Percentiles rank a stretch among this genome's conserved stretches.
phyloP scores from a whole-genome alignment of 2,797 vertebrate genomes.

The Brachyrhaphis roseni region DNA sequence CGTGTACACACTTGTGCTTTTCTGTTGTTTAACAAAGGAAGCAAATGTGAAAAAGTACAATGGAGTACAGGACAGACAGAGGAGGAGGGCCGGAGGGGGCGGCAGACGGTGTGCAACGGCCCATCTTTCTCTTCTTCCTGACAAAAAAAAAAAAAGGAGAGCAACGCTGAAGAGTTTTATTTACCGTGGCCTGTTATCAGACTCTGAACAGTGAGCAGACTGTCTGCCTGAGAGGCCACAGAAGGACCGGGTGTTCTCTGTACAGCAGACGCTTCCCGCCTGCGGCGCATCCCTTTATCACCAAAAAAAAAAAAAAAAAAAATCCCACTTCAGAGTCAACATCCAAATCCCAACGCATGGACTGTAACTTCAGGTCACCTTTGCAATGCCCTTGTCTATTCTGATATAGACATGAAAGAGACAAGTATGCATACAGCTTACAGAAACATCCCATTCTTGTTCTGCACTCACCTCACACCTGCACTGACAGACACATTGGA shows the following conservation, averaged over 20 bases:
- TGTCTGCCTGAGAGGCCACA: conserved; percentile 93
- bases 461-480: conserved; percentile 67
- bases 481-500: conserved; percentile 61
- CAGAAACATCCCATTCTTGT: conserved; percentile 54
- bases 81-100: conserved; percentile 65
- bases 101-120: conserved; percentile 66
- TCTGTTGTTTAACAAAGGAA: conserved; percentile 70
- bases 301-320: conserved; percentile 71
- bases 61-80: conserved; percentile 56
- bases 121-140: conserved; percentile 66
- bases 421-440: conserved; percentile 53
- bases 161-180: conserved; percentile 90
- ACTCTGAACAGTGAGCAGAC: conserved; percentile 86
- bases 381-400: conserved; percentile 72
- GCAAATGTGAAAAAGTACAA: conserved; percentile 53
- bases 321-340: conserved; percentile 70
- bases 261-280: conserved; percentile 85
- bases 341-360: conserved; percentile 67
- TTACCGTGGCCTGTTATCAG: conserved; percentile 96
- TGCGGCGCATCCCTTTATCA: conserved; percentile 81
- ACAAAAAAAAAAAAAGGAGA: conserved; percentile 76
- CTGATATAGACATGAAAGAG: conserved; percentile 69
- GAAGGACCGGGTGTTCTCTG: conserved; percentile 92
- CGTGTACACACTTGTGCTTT: conserved; percentile 63
- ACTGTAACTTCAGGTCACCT: conserved; percentile 76